Conservation (phyloP, 1,140 invertebrate genomes). For the Paracyclopina nana region DNA sequence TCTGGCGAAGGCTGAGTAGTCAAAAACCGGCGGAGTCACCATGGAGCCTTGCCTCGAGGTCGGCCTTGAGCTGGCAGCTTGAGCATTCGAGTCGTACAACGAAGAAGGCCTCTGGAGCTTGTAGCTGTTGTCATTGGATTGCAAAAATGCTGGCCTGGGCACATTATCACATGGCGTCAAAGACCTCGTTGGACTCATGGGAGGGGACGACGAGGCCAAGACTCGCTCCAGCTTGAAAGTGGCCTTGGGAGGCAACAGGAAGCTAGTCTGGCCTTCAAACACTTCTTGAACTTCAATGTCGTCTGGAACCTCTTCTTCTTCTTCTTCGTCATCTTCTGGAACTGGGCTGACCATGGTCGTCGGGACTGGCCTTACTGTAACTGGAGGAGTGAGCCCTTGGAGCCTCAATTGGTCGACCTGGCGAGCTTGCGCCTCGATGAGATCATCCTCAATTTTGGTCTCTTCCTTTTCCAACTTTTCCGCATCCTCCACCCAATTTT, state of each 20-base stretch:
- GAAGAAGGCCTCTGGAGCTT: background rate
- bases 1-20: background rate
- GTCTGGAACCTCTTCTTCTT: background rate
- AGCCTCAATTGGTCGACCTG: background rate
- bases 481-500: background rate
- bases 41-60: background rate
- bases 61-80: slow-evolving; percentile 10
- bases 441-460: background rate
- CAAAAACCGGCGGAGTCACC: background rate
- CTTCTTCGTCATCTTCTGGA: background rate
- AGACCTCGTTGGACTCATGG: background rate
- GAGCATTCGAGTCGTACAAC: slow-evolving; percentile 1
- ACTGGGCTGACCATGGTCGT: background rate
- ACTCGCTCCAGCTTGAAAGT: no score
- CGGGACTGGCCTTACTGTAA: background rate
- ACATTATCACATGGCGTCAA: slow-evolving; percentile 1
- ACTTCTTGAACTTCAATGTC: background rate
- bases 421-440: background rate
- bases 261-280: background rate
- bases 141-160: no score
- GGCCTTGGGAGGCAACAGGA: background rate
- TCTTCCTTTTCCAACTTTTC: background rate
- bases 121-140: background rate
- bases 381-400: background rate
- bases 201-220: background rate